Evolutionary conservation across 2,888 invertebrate species (phyloP).

Genomic region (Noctua pronuba): DNA sequence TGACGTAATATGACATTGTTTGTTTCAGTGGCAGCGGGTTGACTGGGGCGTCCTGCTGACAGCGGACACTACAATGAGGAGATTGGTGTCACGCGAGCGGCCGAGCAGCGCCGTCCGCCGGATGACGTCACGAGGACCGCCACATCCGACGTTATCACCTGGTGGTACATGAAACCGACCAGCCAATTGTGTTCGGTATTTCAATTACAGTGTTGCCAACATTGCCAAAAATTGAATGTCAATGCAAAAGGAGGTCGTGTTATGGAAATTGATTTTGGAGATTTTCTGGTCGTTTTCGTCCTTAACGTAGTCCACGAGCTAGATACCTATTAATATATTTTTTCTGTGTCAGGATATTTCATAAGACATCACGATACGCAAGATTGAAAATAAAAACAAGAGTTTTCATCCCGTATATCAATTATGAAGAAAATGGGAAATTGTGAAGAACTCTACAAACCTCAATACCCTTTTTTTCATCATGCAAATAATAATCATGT

Average conservation of each 20-base stretch:
- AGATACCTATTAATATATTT: background rate
- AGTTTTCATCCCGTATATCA: background rate
- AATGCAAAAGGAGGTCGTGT: constrained; percentile 33
- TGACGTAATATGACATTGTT: constrained; percentile 61
- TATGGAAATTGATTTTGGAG: constrained; percentile 10
- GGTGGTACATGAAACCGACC: constrained; percentile 64
- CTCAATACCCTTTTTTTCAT: background rate
- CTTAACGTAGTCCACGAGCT: background rate
- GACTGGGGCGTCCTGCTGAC: constrained; percentile 63
- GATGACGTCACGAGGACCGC: constrained; percentile 82
- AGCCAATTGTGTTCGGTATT: constrained; percentile 56
- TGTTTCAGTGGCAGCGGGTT: constrained; percentile 64
- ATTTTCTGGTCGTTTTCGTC: constrained; percentile 2
- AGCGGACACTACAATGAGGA: constrained; percentile 73
- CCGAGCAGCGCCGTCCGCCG: constrained; percentile 74
- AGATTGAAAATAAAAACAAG: background rate
- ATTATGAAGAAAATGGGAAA: background rate
- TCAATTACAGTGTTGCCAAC: constrained; percentile 57
- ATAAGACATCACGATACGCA: background rate
- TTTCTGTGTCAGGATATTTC: background rate
- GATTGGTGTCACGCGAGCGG: constrained; percentile 82
- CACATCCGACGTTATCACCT: constrained; percentile 82
- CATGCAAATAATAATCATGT: background rate
- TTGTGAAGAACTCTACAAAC: background rate
- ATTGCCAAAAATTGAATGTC: constrained; percentile 45